Evolutionary conservation across 2,113 vertebrate genomes (phyloP).

Genomic region (Gopherus flavomarginatus): DNA sequence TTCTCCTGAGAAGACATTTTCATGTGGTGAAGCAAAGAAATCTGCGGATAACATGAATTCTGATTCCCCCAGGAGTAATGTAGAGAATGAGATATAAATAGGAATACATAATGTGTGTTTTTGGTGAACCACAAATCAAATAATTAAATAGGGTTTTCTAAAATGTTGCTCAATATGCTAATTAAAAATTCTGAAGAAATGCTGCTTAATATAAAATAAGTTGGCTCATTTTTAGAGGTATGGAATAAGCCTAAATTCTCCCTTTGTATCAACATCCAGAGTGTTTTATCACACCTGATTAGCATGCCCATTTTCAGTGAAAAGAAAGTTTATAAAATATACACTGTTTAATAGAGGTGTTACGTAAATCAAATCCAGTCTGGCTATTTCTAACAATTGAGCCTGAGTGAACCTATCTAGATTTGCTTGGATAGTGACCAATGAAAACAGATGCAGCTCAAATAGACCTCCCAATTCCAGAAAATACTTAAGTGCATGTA

Average conservation of each 20-base stretch:
- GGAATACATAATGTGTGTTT: neutral
- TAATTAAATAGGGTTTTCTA: neutral
- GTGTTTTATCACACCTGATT: neutral
- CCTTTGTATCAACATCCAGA: neutral
- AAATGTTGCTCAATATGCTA: neutral
- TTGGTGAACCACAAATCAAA: neutral
- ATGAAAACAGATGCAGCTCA: no score
- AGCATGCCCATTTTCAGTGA: neutral
- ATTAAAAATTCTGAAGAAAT: neutral
- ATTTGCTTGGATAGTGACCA: neutral
- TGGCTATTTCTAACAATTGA: neutral
- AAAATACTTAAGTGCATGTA: neutral
- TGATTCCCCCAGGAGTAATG: no score
- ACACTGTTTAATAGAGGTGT: neutral
- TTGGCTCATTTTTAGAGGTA: neutral
- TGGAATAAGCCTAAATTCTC: neutral
- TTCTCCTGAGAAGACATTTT: no score
- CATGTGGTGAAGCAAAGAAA: no score
- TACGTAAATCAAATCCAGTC: neutral
- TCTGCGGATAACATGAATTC: no score
- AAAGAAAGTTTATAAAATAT: neutral
- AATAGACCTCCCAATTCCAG: no score
- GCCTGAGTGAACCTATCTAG: neutral
- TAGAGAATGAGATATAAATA: neutral
- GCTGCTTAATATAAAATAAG: neutral